Conservation (phyloP, 2,888 invertebrate genomes). For the Conomelus anceps region DNA sequence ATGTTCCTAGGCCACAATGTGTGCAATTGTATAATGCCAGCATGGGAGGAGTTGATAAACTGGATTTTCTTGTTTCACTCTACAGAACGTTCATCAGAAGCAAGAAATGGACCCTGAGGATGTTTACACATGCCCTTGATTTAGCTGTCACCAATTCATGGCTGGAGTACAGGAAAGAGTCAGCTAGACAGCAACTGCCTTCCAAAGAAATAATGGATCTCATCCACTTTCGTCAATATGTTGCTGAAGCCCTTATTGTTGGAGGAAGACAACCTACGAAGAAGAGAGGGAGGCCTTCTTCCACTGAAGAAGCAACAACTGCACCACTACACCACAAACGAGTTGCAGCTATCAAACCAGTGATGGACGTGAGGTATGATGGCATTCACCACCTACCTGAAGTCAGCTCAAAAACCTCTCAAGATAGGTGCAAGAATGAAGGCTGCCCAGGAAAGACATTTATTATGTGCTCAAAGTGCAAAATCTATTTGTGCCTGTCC, state of each 20-base stretch:
- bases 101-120: constrained; percentile 24
- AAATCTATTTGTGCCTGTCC: neutral
- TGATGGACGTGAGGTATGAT: neutral
- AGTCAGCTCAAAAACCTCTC: neutral
- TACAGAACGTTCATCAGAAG: constrained; percentile 22
- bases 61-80: constrained; percentile 18
- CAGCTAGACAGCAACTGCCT: neutral
- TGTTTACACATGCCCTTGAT: constrained; percentile 19
- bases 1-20: constrained; percentile 18
- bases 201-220: too few relatives aligned
- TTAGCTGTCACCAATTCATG: too few relatives aligned
- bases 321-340: neutral
- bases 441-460: constrained; percentile 6
- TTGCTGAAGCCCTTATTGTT: constrained; percentile 16
- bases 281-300: constrained; percentile 17
- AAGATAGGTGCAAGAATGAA: neutral
- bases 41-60: constrained; percentile 24
- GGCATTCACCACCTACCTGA: neutral
- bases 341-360: neutral
- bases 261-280: neutral
- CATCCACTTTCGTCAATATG: constrained; percentile 18
- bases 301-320: neutral
- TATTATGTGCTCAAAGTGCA: constrained; percentile 4
- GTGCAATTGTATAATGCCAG: too few relatives aligned
- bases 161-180: constrained; percentile 23